Base-by-base conservation (phyloP, 2,113 vertebrate genomes). In the Nestor notabilis region DNA sequence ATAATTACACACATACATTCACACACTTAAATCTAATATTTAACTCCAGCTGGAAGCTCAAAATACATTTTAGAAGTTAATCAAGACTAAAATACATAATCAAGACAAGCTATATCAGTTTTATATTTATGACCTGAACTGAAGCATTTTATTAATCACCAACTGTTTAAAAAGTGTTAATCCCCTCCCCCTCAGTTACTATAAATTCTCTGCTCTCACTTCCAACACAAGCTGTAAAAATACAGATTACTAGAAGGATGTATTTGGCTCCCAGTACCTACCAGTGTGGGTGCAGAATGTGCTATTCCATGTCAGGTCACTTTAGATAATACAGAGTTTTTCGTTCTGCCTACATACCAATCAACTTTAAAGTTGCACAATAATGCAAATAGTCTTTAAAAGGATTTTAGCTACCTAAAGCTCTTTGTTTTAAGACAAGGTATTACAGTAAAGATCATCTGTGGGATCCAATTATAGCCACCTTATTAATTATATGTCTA, bases 371-470 rank as follows among this genome's bases (percentile, higher is more conserved):
- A 33, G 18, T n/a, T n/a, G n/a, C 25, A 64, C 58, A 80, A 63
- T 65, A 95, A 89, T 5, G 53, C 91, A 88, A 89, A 76, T 2
- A 39, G 65, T 47, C 65, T 89, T 94, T 92, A 76, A 81, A 91
- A 94, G 63, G 90, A 90, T 89, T 95, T 95, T 93, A 64, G 78
- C 87, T 79, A 87, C 49, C 61, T 89, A 87, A 96, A 77, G 90
- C 83, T 92, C 79, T 92, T 90, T 64, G 82, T 89, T 96, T 91
- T 89, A 96, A 95, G 89, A 84, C 49, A 66, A 92, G 46, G 82
- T 81, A 83, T 86, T 69, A 93, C 17, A 72, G 66, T 11, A 63
- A 46, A 90, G 91, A 89, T 91, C 53, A 70, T 77, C 68, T 2
- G 0, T 35, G 47, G n/a, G 47, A 92, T 89, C 77, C 93, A 95